Conservation (phyloP, 2,797 vertebrate genomes). For the Xenentodon cancila region DNA sequence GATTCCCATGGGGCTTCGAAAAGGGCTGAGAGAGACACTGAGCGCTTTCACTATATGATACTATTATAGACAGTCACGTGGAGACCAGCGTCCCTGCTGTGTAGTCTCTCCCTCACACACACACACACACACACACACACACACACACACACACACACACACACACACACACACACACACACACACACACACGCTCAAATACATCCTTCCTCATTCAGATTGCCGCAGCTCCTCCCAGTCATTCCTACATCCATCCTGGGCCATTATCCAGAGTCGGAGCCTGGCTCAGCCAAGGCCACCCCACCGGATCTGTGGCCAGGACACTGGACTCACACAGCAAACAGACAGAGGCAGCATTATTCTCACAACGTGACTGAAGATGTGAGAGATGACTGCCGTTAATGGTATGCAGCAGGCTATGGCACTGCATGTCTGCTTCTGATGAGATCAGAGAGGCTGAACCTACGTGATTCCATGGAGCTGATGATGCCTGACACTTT, state of each 20-base stretch:
- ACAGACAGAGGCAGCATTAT: constrained; percentile 68
- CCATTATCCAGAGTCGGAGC: constrained; percentile 50
- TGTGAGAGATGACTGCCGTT: constrained; percentile 59
- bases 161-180: constrained; percentile 29
- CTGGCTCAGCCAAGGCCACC: constrained; percentile 57
- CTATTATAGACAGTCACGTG: constrained; percentile 62
- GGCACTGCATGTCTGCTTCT: constrained; percentile 11
- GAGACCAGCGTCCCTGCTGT: constrained; percentile 37
- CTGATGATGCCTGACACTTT: constrained; percentile 3
- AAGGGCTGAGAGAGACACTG: constrained; percentile 50
- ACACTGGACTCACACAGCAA: constrained; percentile 65
- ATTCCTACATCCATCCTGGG: constrained; percentile 57
- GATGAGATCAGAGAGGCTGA: constrained; percentile 13
- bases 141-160: constrained; percentile 11
- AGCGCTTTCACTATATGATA: constrained; percentile 63
- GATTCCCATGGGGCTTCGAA: constrained; percentile 78
- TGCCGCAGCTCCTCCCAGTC: constrained; percentile 56
- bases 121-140: constrained; percentile 15
- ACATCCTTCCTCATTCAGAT: constrained; percentile 48
- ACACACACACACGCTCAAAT: too few relatives aligned
- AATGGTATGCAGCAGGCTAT: constrained; percentile 27
- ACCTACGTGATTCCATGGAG: not conserved
- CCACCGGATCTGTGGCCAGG: constrained; percentile 67
- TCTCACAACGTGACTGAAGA: constrained; percentile 67
- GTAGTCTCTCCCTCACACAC: constrained; percentile 12